These are phyloP conservation scores for Burhinus bistriatus DNA, from an alignment of 2,113 vertebrate genomes.

Conservation along the genomic window DNA sequence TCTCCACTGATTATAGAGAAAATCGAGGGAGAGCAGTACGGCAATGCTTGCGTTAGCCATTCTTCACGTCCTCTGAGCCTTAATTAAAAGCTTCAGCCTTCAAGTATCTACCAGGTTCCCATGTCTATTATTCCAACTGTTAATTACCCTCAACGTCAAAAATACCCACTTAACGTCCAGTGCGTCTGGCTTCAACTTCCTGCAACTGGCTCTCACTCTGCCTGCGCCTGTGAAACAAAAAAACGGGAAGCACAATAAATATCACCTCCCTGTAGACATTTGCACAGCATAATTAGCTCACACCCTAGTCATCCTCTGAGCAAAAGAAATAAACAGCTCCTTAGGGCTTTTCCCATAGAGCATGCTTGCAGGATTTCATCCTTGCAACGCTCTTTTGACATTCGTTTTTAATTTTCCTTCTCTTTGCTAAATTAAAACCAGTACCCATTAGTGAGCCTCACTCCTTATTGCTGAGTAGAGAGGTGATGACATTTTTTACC, in stretches of 20 bases:
- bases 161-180: not conserved
- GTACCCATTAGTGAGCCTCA: not conserved
- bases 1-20: not conserved
- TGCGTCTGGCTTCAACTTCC: not conserved
- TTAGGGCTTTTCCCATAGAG: not conserved
- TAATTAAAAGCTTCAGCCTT: conserved; percentile 36
- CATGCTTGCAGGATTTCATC: not conserved
- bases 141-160: conserved; percentile 29
- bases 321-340: not conserved
- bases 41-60: not conserved
- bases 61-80: not conserved
- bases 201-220: not conserved
- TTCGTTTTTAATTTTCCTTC: not conserved
- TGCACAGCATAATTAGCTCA: not conserved
- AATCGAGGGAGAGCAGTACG: not conserved
- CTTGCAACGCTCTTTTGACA: not conserved
- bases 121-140: not conserved
- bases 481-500: not conserved
- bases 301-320: not conserved
- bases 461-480: not conserved
- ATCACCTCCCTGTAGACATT: not conserved
- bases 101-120: not conserved
- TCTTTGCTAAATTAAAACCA: not conserved
- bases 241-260: not conserved
- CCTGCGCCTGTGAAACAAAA: not conserved